phyloP scores from a whole-genome alignment of 2,797 vertebrate species.

The Scarus forsteni region DNA sequence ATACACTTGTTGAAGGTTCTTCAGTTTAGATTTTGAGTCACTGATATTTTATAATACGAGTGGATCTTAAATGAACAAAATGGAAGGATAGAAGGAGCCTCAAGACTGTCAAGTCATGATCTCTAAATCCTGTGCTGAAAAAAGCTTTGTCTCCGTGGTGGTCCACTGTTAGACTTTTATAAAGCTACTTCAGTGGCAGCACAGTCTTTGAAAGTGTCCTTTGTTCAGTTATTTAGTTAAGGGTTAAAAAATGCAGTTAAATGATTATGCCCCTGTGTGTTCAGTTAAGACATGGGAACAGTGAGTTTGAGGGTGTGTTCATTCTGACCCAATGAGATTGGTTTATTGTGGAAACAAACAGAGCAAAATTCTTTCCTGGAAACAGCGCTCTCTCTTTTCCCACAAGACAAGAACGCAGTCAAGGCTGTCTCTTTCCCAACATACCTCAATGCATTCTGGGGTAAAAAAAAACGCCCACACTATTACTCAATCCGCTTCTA shows the following conservation, averaged over 20 bases:
- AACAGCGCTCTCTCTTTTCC: constrained; percentile 57
- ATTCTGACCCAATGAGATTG: constrained; percentile 31
- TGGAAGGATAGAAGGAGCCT: not conserved
- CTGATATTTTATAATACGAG: too few species aligned
- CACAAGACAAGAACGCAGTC: constrained; percentile 46
- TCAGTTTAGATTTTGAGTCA: too few species aligned
- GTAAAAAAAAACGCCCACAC: constrained; percentile 12
- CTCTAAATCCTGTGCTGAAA: too few species aligned
- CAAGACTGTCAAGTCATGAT: too few species aligned
- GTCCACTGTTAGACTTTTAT: not conserved
- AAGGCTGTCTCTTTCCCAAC: constrained; percentile 51
- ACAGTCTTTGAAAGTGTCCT: not conserved
- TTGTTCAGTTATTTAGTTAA: constrained; percentile 6
- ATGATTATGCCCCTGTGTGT: constrained; percentile 5
- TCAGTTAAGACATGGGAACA: constrained; percentile 34
- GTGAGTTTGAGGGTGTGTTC: constrained; percentile 48
- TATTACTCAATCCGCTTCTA: constrained; percentile 36
- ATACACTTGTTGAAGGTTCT: too few species aligned
- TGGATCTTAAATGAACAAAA: not conserved
- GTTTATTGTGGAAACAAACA: constrained; percentile 76
- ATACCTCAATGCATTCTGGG: constrained; percentile 21
- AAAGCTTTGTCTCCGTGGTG: constrained; percentile 19
- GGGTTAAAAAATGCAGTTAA: constrained; percentile 16
- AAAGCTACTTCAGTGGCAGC: not conserved
- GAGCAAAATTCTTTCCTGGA: constrained; percentile 47